Evolutionary conservation across 1,140 invertebrate genomes (phyloP).

Genomic region (Aphelinus atriplicis): DNA sequence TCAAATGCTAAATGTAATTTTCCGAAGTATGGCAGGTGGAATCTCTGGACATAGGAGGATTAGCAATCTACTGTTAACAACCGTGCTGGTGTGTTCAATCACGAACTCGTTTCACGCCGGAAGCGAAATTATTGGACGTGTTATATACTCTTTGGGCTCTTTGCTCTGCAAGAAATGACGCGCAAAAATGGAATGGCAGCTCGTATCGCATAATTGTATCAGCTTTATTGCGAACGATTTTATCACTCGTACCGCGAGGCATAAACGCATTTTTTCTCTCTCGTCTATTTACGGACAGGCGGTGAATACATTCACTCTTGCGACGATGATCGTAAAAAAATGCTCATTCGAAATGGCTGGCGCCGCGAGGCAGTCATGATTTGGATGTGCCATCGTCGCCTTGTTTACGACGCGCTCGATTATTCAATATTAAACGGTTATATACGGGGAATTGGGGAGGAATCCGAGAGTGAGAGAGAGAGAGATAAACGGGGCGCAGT

Average conservation of each 20-base stretch:
- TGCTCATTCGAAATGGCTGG: not conserved
- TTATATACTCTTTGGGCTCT: not conserved
- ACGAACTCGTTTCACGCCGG: not conserved
- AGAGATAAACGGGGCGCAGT: not conserved
- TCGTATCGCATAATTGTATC: not conserved
- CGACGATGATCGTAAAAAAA: not conserved
- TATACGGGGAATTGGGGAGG: constrained; percentile 45
- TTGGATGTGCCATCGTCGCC: not conserved
- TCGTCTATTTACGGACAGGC: not conserved
- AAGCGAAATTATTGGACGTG: not conserved
- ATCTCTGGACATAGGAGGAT: constrained; percentile 9
- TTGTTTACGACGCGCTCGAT: constrained; percentile 19
- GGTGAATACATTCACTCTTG: not conserved
- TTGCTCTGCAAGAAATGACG: not conserved
- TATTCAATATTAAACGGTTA: constrained; percentile 45
- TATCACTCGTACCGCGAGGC: not conserved
- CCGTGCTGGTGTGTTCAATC: not conserved
- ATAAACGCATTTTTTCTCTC: not conserved
- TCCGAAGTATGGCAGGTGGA: not conserved
- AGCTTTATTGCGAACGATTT: not conserved
- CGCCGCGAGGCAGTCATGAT: no score
- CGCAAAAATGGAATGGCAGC: not conserved
- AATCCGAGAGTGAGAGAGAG: constrained; percentile 16
- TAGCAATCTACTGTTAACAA: constrained; percentile 9
- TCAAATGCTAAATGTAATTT: constrained; percentile 1